Conservation (phyloP, 2,113 vertebrate species). For the Odontophorus gujanensis region DNA sequence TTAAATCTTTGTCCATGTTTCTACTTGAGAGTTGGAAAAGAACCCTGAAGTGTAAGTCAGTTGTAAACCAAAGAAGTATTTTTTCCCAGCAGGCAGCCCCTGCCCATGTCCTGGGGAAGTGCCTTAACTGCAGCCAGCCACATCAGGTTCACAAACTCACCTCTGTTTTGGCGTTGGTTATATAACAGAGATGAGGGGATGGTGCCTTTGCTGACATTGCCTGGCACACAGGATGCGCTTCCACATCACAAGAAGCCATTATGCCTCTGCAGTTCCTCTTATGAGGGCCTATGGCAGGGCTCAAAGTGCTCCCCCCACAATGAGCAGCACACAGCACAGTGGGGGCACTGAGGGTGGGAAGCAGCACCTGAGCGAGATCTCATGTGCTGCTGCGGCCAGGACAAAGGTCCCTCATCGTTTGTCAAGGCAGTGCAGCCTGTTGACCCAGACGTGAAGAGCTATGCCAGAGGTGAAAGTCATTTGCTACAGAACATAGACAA, state of each 20-base stretch:
- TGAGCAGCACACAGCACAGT: not conserved
- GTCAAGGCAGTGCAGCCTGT: not conserved
- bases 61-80: not conserved
- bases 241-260: not conserved
- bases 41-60: not conserved
- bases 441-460: not conserved
- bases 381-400: not conserved
- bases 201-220: rapidly evolving
- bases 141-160: not conserved
- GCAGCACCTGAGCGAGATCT: not conserved
- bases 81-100: not conserved
- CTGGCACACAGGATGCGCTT: not conserved
- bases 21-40: not conserved
- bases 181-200: not conserved
- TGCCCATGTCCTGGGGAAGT: not conserved
- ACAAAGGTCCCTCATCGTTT: not conserved
- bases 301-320: not conserved
- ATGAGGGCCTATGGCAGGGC: not conserved
- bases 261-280: not conserved
- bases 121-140: not conserved
- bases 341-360: not conserved
- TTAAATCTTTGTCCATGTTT: not conserved
- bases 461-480: not conserved
- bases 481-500: not conserved
- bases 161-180: not conserved